Evolutionary conservation across 2,888 invertebrate species (phyloP).

Genomic region (Chloroclystis v-ata): DNA sequence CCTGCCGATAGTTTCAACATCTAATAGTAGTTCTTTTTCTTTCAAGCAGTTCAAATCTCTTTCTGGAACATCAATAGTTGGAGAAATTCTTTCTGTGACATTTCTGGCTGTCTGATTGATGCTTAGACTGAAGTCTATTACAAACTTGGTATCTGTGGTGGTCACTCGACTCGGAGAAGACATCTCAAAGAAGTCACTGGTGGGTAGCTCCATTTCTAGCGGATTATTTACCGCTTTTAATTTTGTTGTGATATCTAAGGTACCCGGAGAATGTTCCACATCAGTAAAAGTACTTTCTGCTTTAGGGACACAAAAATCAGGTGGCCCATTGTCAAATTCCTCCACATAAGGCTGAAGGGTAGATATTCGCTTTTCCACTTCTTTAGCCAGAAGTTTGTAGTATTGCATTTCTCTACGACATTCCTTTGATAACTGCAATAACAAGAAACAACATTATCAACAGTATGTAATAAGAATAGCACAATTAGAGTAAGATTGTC

Average conservation of each 20-base stretch:
- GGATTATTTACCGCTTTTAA: conserved; percentile 6
- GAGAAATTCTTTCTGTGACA: conserved; percentile 26
- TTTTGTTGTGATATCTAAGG: conserved; percentile 32
- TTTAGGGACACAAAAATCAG: conserved; percentile 60
- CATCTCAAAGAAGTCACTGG: conserved; percentile 14
- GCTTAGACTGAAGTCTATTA: conserved; percentile 54
- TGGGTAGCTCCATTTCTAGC: conserved; percentile 12
- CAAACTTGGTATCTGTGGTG: conserved; percentile 36
- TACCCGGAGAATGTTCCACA: conserved; percentile 30
- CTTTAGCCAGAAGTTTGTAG: conserved; percentile 82
- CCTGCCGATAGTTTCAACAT: conserved; percentile 25
- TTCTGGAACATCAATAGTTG: conserved; percentile 53
- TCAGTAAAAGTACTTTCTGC: conserved; percentile 43
- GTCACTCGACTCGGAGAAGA: conserved; percentile 9
- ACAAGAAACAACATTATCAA: conserved; percentile 16
- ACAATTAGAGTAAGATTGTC: conserved; percentile 16
- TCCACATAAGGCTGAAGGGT: conserved; percentile 57
- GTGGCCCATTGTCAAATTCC: conserved; percentile 43
- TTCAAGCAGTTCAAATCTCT: conserved; percentile 49
- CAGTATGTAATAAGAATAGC: conserved; percentile 5
- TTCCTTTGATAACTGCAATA: conserved; percentile 81
- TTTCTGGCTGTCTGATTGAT: conserved; percentile 45
- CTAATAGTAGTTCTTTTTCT: conserved; percentile 33
- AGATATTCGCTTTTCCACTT: conserved; percentile 78
- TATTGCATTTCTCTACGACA: conserved; percentile 81